Evolutionary conservation across 2,113 vertebrate species (phyloP).

Genomic region (Nothocercus julius): DNA sequence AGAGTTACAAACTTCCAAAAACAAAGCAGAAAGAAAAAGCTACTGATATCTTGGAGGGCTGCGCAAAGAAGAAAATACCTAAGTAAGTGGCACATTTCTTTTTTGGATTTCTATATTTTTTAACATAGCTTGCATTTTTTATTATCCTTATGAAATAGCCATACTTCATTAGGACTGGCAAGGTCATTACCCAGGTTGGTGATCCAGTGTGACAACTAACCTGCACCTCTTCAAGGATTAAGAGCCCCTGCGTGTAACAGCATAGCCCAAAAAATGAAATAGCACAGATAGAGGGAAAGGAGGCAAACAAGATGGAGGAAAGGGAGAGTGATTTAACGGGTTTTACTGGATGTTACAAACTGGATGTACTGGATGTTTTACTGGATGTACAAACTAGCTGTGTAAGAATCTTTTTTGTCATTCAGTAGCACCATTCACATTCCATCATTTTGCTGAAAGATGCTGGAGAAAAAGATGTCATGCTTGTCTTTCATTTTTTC

Average conservation of each 20-base stretch:
- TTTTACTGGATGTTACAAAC: neutral
- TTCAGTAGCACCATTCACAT: neutral
- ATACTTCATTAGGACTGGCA: neutral
- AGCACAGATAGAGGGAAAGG: neutral
- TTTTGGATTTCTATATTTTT: neutral
- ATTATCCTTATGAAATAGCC: neutral
- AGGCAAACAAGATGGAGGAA: neutral
- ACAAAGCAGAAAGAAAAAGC: neutral
- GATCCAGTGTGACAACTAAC: neutral
- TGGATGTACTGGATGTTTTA: too few relatives aligned
- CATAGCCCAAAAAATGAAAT: neutral
- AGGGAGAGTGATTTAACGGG: neutral
- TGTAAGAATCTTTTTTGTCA: neutral
- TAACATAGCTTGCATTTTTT: neutral
- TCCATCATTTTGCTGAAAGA: neutral
- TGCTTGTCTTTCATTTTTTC: neutral
- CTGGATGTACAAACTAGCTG: neutral
- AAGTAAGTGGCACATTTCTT: neutral
- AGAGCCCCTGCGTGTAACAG: neutral
- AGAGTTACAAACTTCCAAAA: slow-evolving; percentile 2
- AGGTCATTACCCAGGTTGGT: neutral
- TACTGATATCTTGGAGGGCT: neutral
- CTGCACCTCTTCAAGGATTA: neutral
- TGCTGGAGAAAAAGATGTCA: neutral
- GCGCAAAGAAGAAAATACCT: neutral